These are phyloP conservation scores for Drosophila fungiperda DNA, from an alignment of 2,888 invertebrate species.

Conservation along the genomic window DNA sequence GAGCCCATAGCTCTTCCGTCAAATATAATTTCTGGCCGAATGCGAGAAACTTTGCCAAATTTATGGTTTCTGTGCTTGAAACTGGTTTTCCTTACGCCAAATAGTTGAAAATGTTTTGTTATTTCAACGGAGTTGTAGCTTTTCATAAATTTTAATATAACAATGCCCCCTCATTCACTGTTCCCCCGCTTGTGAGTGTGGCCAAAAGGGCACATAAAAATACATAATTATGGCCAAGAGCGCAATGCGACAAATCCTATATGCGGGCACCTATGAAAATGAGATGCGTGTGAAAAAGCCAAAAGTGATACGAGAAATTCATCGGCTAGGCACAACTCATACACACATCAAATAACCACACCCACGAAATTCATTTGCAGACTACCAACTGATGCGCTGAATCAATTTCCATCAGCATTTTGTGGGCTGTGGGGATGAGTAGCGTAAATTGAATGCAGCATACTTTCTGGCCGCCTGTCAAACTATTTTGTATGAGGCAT, in stretches of 20 bases:
- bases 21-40: background rate
- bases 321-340: constrained; percentile 16
- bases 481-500: constrained; percentile 35
- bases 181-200: background rate
- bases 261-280: constrained; percentile 13
- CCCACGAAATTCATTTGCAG: constrained; percentile 25
- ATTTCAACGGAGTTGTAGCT: background rate
- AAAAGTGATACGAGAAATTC: constrained; percentile 45
- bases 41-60: background rate
- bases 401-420: constrained; percentile 69
- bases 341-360: background rate
- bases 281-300: constrained; percentile 53
- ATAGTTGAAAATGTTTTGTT: background rate
- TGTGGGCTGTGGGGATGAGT: constrained; percentile 46
- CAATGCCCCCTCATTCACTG: background rate
- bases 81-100: background rate
- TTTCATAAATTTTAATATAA: background rate
- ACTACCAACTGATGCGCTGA: constrained; percentile 40
- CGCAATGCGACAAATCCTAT: constrained; percentile 33
- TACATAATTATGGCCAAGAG: background rate
- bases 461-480: constrained; percentile 59
- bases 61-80: background rate
- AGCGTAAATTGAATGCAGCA: constrained; percentile 71
- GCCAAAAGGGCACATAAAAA: background rate
- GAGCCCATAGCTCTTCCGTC: background rate